Conservation (phyloP, 1,140 invertebrate genomes). For the Drosophila paulistorum region DNA sequence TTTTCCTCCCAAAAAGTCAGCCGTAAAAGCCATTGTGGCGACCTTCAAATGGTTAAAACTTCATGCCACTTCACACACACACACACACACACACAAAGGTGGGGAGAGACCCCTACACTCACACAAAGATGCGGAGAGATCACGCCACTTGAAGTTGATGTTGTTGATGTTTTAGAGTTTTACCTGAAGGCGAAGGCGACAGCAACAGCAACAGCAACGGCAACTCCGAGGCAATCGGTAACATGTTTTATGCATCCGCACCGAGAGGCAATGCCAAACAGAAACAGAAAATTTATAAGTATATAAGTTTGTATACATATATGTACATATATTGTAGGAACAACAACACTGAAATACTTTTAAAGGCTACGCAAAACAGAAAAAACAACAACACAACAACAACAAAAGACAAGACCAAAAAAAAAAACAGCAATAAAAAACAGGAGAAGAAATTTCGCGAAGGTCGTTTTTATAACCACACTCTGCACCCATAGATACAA, state of each 20-base stretch:
- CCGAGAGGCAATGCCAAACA: conserved; percentile 23
- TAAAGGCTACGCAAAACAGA: conserved; percentile 12
- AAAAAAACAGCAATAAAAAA: conserved; percentile 7
- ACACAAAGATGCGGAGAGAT: conserved; percentile 37
- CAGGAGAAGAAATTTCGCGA: conserved; percentile 5
- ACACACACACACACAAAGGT: conserved; percentile 30
- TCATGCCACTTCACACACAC: conserved; percentile 26
- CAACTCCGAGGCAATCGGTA: conserved; percentile 60
- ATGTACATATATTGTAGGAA: not conserved
- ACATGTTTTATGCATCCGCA: conserved; percentile 79
- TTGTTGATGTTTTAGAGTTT: conserved; percentile 46
- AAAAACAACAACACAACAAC: not conserved
- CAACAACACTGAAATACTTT: conserved; percentile 22
- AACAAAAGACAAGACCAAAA: not conserved
- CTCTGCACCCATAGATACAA: no score
- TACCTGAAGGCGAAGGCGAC: conserved; percentile 55
- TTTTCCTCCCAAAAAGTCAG: conserved; percentile 15
- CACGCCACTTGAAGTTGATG: conserved; percentile 56
- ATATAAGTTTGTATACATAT: not conserved
- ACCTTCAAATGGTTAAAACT: conserved; percentile 68
- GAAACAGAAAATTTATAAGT: conserved; percentile 9
- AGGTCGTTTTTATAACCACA: conserved; percentile 8
- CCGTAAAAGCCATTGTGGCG: conserved; percentile 44
- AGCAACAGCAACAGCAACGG: conserved; percentile 36
- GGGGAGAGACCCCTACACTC: not conserved